Evolutionary conservation across 1,140 invertebrate species (phyloP).

Genomic region (Thaumetopoea pityocampa): DNA sequence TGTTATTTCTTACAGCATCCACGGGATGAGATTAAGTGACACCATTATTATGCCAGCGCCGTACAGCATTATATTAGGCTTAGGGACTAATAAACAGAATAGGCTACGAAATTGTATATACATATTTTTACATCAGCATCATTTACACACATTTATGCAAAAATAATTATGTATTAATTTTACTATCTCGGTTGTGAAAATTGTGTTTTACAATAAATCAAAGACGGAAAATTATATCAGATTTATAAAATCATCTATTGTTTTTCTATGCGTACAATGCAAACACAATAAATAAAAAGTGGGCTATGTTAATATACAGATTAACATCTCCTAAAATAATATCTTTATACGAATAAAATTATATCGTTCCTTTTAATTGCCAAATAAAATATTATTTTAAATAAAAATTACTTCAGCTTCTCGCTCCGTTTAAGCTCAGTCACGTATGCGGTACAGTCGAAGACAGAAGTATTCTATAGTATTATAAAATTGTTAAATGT

Average conservation of each 20-base stretch:
- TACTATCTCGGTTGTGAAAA: no score
- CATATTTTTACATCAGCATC: no score
- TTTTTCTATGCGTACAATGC: constrained; percentile 4
- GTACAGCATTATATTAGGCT: no score
- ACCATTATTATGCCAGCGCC: no score
- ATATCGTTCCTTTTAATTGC: constrained; percentile 58
- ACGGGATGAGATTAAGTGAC: no score
- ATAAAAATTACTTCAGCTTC: constrained; percentile 49
- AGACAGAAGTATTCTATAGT: constrained; percentile 19
- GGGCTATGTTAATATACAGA: constrained; percentile 25
- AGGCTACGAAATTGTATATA: no score
- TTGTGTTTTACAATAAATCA: background rate
- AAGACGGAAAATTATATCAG: background rate
- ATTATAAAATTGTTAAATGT: no score
- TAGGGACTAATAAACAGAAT: no score
- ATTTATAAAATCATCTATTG: constrained; percentile 2
- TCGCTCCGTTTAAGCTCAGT: constrained; percentile 47
- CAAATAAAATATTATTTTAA: constrained; percentile 63
- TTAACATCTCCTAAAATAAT: constrained; percentile 59
- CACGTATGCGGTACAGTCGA: constrained; percentile 51
- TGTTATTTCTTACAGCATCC: no score
- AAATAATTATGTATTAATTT: no score
- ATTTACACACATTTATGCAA: no score
- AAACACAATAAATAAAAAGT: constrained; percentile 11
- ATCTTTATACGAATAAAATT: constrained; percentile 65